Conservation (phyloP, 2,113 vertebrate genomes). For the Archilochus colubris region DNA sequence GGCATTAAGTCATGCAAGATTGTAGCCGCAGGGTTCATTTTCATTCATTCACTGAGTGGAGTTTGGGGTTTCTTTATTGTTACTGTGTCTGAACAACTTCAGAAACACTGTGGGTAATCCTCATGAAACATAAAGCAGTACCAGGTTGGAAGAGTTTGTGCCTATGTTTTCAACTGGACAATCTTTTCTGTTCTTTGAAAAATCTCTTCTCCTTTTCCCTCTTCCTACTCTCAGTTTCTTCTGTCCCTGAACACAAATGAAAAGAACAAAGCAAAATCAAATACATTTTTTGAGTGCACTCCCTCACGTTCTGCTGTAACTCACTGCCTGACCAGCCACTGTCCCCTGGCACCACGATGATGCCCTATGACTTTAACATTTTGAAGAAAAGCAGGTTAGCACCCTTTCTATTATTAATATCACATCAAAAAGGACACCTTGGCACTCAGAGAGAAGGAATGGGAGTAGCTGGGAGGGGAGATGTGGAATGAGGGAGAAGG, state of each 20-base stretch:
- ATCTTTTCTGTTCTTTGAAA: background rate
- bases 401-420: background rate
- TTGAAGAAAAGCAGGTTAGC: background rate
- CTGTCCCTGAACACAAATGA: background rate
- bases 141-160: background rate
- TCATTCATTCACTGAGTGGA: background rate
- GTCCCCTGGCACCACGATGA: fast-evolving
- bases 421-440: background rate
- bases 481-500: background rate
- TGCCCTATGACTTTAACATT: background rate
- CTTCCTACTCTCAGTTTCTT: background rate
- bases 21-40: background rate
- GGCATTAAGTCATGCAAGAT: background rate
- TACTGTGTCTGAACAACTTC: fast-evolving
- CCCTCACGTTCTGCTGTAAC: background rate
- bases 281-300: background rate
- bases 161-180: background rate
- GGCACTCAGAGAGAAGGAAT: background rate
- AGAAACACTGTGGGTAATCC: background rate
- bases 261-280: background rate
- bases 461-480: background rate
- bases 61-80: background rate
- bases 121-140: fast-evolving
- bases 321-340: background rate
- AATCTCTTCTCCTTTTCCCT: background rate